phyloP scores from a whole-genome alignment of 2,113 vertebrate genomes.

The Nothocercus julius region DNA sequence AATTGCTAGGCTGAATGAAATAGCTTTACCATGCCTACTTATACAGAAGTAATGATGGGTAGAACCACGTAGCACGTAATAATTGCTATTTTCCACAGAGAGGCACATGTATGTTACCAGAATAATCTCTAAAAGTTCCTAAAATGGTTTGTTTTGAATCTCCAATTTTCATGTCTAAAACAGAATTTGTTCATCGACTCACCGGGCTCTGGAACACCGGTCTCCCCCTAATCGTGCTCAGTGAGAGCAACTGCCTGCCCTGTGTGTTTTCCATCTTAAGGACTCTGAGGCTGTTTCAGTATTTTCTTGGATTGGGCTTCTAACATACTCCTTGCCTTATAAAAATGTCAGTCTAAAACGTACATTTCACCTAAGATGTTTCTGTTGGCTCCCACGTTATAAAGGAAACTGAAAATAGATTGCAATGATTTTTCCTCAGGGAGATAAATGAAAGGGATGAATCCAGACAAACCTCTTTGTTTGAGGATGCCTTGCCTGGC shows the following conservation, averaged over 20 bases:
- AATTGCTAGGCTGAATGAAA: slow-evolving; percentile 11
- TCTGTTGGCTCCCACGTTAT: neutral
- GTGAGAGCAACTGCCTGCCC: neutral
- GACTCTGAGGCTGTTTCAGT: neutral
- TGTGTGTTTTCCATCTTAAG: neutral
- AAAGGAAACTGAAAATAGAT: neutral
- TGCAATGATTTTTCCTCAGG: rapidly evolving
- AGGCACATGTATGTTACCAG: neutral
- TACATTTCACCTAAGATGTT: neutral
- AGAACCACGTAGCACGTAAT: neutral
- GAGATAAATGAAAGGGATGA: neutral
- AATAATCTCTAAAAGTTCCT: neutral
- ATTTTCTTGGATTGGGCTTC: neutral
- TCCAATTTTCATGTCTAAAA: neutral
- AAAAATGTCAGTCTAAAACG: neutral
- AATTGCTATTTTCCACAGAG: slow-evolving; percentile 1
- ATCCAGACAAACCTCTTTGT: neutral
- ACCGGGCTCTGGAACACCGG: neutral
- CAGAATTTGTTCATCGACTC: neutral
- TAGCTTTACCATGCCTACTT: slow-evolving; percentile 27
- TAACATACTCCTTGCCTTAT: rapidly evolving
- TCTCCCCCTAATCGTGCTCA: rapidly evolving
- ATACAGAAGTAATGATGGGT: slow-evolving; percentile 2
- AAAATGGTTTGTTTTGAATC: neutral
- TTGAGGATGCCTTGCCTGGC: rapidly evolving